These are phyloP conservation scores for Gobio occitaniae DNA, from an alignment of 2,797 vertebrate genomes.

Conservation along the genomic window DNA sequence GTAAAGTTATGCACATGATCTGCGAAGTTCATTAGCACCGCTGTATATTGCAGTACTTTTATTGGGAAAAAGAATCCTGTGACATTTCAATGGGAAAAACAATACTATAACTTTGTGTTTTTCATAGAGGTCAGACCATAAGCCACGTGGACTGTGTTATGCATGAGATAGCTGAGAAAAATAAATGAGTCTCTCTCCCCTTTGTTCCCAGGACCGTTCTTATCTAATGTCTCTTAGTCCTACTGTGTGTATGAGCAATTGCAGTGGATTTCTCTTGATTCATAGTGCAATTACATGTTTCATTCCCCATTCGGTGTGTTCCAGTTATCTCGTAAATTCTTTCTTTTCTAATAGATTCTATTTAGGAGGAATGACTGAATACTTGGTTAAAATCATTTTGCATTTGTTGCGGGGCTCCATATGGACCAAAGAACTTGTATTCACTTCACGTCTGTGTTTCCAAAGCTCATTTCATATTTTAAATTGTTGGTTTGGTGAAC, in stretches of 20 bases:
- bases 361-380: conserved; percentile 28
- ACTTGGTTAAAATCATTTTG: conserved; percentile 10
- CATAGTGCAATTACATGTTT: conserved; percentile 33
- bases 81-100: conserved; percentile 30
- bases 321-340: conserved; percentile 1
- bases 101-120: conserved; percentile 19
- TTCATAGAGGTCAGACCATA: conserved; percentile 30
- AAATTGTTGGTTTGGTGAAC: not conserved
- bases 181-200: conserved; percentile 35
- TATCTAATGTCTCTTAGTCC: conserved; percentile 31
- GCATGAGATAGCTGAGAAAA: conserved; percentile 38
- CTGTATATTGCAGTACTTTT: conserved; percentile 26
- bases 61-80: conserved; percentile 33
- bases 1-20: conserved; percentile 14
- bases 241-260: conserved; percentile 3
- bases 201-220: conserved; percentile 37
- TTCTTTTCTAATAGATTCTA: conserved; percentile 25
- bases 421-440: not conserved
- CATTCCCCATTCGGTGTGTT: conserved; percentile 3
- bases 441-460: conserved; percentile 4
- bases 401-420: not conserved
- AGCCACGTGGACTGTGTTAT: conserved; percentile 25
- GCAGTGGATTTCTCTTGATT: conserved; percentile 27
- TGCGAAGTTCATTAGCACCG: conserved; percentile 12
- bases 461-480: conserved; percentile 20